Base-by-base conservation (phyloP, 2,888 invertebrate species). In the Pterostichus niger region DNA sequence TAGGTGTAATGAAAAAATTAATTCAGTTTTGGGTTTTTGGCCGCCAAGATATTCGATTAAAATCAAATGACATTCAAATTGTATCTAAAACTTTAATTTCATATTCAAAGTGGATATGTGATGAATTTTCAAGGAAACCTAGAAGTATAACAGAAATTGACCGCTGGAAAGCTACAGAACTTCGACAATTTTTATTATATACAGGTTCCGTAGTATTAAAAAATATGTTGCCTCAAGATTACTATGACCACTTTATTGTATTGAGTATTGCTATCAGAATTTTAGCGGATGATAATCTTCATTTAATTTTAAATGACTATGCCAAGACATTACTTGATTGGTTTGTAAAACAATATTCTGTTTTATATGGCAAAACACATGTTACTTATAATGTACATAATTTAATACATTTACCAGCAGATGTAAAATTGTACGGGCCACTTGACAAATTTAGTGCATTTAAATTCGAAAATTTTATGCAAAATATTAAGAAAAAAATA, bases 361-460 rank as follows among this genome's bases (percentile, higher is more conserved):
- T 75, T 33, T 59, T 87, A 31, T 86, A 86, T 81, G 85, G 86
- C 6, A n/a, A 61, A 54, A 76, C 85, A 52, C 85, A 85, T 84
- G 49, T 86, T 11, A 84, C 84, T 7, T 84, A 85, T 54, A 86
- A 86, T 83, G 83, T 86, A 6, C 86, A 86, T 79, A 85, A 85
- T 84, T 77, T 86, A 61, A 78, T 82, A n/a, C 86, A 86, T 84
- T 84, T 87, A 49, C 46, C 84, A 15, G 31, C 81, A 56, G 85
- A 86, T 84, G 86, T 85, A 1, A 44, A 84, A 82, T 49, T 64
- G 10, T 85, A 81, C 83, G 86, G 86, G 13, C 56, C 73, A 40
- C 64, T 86, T 35, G 85, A 86, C 73, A 84, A 85, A 68, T 86
- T 86, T 84, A 85, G 85, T 82, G 84, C 85, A 11, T 86, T 86